A percentile compares a stretch with the other conserved stretches of the same genome.
phyloP scores from a whole-genome alignment of 1,140 invertebrate species.

The Megalonaias nervosa region DNA sequence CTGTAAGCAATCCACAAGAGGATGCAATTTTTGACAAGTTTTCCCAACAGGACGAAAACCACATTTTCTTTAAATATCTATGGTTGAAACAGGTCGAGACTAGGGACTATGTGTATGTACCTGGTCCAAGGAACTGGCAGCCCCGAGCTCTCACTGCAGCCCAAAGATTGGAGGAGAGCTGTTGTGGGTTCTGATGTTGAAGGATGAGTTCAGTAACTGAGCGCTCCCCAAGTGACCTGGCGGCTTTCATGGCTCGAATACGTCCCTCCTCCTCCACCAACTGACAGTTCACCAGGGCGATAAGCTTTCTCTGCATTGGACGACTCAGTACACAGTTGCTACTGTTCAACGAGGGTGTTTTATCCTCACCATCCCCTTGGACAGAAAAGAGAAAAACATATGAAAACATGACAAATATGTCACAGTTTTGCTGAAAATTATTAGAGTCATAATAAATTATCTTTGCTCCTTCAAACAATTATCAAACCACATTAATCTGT shows the following conservation, averaged over 20 bases:
- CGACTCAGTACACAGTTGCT: slow-evolving; percentile 78
- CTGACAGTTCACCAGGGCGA: slow-evolving; percentile 93
- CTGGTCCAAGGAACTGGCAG: slow-evolving; percentile 98
- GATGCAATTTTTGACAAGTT: too few species aligned
- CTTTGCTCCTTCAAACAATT: slow-evolving; percentile 1
- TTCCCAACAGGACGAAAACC: too few species aligned
- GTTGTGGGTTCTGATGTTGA: slow-evolving; percentile 94
- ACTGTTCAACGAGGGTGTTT: slow-evolving; percentile 1
- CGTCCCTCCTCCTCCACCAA: slow-evolving; percentile 88
- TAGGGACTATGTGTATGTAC: slow-evolving; percentile 64
- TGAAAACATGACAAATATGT: neutral
- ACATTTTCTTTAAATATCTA: too few species aligned
- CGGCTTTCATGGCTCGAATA: slow-evolving; percentile 82
- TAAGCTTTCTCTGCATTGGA: slow-evolving; percentile 96
- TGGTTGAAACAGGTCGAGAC: too few species aligned
- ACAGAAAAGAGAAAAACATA: neutral
- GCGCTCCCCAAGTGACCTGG: slow-evolving; percentile 92
- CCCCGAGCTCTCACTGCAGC: slow-evolving; percentile 95
- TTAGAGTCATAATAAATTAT: neutral
- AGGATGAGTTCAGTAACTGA: slow-evolving; percentile 95
- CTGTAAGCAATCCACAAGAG: too few species aligned
- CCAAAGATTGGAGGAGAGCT: slow-evolving; percentile 95
- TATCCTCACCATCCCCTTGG: neutral
- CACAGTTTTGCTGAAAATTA: neutral
- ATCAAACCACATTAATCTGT: neutral